phyloP scores from a whole-genome alignment of 1,140 invertebrate genomes.

The Ips typographus region DNA sequence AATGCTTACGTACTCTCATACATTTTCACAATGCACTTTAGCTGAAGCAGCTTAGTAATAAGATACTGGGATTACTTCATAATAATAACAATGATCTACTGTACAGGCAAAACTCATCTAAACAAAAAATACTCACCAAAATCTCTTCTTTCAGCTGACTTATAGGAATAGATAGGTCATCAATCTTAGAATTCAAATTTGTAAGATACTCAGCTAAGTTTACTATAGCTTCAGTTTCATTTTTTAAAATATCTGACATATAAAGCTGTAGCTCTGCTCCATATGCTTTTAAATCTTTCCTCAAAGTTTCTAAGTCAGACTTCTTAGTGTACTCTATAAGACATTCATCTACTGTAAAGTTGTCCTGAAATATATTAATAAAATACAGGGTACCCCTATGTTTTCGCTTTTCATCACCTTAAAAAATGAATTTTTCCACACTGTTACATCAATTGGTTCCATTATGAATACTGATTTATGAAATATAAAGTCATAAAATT shows the following conservation, averaged over 20 bases:
- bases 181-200: slow-evolving; percentile 45
- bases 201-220: slow-evolving; percentile 48
- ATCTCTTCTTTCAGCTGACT: slow-evolving; percentile 46
- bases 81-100: too few relatives aligned
- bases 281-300: slow-evolving; percentile 44
- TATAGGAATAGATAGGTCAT: slow-evolving; percentile 43
- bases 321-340: slow-evolving; percentile 44
- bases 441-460: too few relatives aligned
- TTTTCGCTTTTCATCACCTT: too few relatives aligned
- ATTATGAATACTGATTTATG: too few relatives aligned
- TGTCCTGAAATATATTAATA: slow-evolving; percentile 32
- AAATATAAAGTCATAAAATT: too few relatives aligned
- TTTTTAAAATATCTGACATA: slow-evolving; percentile 49
- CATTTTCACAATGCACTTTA: too few relatives aligned
- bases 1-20: too few relatives aligned
- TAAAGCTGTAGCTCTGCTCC: slow-evolving; percentile 42
- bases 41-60: too few relatives aligned
- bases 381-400: too few relatives aligned
- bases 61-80: too few relatives aligned
- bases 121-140: slow-evolving; percentile 26
- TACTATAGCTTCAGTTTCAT: slow-evolving; percentile 48
- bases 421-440: too few relatives aligned
- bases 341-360: slow-evolving; percentile 44
- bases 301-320: slow-evolving; percentile 44
- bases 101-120: too few relatives aligned